phyloP scores from a whole-genome alignment of 2,113 vertebrate genomes.

The Antechinus flavipes region DNA sequence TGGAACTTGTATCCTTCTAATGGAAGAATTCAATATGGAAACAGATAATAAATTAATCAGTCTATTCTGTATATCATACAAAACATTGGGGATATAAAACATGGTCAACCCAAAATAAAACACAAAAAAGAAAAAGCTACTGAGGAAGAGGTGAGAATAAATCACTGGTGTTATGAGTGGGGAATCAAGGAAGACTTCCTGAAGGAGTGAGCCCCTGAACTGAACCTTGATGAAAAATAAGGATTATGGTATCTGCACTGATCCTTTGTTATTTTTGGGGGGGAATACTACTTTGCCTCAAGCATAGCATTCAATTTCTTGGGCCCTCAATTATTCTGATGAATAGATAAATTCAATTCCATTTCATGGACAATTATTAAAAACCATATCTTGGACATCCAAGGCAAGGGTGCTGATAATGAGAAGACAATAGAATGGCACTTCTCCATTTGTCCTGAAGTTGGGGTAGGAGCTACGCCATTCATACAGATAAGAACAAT shows the following conservation, averaged over 20 bases:
- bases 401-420: not conserved
- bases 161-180: not conserved
- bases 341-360: not conserved
- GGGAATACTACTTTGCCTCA: not conserved
- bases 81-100: not conserved
- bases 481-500: not conserved
- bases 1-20: not conserved
- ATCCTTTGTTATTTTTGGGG: not conserved
- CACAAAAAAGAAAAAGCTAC: not conserved
- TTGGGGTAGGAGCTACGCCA: not conserved
- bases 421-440: not conserved
- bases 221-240: not conserved
- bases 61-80: not conserved
- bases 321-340: not conserved
- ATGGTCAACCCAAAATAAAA: not conserved
- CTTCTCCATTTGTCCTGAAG: not conserved
- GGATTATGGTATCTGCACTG: not conserved
- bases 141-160: not conserved
- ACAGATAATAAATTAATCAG: not conserved
- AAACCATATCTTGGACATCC: too few species aligned
- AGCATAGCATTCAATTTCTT: not conserved
- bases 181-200: not conserved
- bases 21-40: not conserved
- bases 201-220: not conserved
- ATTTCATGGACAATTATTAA: not conserved